These are phyloP conservation scores for Salminus brasiliensis DNA, from an alignment of 2,113 vertebrate genomes.

Conservation along the genomic window DNA sequence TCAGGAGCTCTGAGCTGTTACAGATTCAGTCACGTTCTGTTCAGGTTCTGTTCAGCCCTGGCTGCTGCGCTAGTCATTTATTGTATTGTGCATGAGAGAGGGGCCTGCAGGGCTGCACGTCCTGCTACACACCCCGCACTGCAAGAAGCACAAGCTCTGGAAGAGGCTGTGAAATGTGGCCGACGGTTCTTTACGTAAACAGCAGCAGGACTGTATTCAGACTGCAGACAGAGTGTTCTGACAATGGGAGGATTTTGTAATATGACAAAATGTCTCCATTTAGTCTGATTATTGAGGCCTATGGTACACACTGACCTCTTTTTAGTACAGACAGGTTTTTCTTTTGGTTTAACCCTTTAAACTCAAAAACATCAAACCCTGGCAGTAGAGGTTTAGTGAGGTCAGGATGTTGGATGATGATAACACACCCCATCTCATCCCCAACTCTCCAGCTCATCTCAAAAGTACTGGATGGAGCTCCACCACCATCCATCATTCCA, in stretches of 20 bases:
- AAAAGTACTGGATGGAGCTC: too few species aligned
- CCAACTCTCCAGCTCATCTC: too few species aligned
- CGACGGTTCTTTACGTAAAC: background rate
- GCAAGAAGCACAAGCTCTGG: background rate
- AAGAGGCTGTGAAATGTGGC: background rate
- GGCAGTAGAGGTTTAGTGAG: too few species aligned
- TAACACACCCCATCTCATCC: too few species aligned
- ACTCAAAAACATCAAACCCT: too few species aligned
- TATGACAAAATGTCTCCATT: background rate
- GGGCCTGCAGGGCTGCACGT: background rate
- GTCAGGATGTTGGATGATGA: too few species aligned
- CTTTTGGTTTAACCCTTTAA: background rate
- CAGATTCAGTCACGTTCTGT: background rate
- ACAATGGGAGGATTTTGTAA: background rate
- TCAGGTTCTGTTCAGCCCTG: constrained; percentile 16
- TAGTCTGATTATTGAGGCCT: background rate
- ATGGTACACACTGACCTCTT: background rate
- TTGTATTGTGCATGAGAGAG: background rate
- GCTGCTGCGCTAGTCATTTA: background rate
- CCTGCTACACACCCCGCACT: background rate
- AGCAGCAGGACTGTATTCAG: background rate
- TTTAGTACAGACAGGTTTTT: background rate
- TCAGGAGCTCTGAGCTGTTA: background rate
- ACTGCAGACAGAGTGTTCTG: background rate
- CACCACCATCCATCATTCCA: too few species aligned